Evolutionary conservation across 1,140 invertebrate species (phyloP).

Genomic region (Phenacoccus solenopsis): DNA sequence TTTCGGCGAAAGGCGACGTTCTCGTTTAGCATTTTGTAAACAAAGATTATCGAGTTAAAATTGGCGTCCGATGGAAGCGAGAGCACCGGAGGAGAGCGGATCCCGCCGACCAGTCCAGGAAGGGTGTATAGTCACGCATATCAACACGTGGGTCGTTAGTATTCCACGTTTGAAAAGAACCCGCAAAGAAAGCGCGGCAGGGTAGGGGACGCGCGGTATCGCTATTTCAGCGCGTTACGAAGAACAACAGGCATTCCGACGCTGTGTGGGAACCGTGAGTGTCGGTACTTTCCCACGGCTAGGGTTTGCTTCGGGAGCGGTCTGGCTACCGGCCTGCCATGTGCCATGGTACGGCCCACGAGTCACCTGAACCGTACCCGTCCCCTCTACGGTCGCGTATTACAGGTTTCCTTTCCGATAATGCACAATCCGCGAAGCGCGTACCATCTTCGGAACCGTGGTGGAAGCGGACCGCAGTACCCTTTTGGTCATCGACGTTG

Average conservation of each 20-base stretch:
- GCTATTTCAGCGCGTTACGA: not conserved
- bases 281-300: slow-evolving; percentile 13
- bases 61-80: too few relatives aligned
- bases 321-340: slow-evolving; percentile 16
- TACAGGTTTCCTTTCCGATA: too few relatives aligned
- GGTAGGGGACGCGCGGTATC: not conserved
- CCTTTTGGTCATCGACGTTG: not conserved
- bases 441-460: not conserved
- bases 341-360: slow-evolving; percentile 11
- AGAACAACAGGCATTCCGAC: slow-evolving; percentile 13
- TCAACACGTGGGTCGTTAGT: slow-evolving; percentile 16
- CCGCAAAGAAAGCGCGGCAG: not conserved
- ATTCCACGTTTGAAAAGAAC: slow-evolving; percentile 1
- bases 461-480: too few relatives aligned
- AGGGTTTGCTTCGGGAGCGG: slow-evolving; percentile 8
- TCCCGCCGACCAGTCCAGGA: too few relatives aligned
- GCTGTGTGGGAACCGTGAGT: slow-evolving; percentile 13
- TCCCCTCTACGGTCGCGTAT: not conserved
- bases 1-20: too few relatives aligned
- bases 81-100: too few relatives aligned
- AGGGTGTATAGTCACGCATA: slow-evolving; percentile 12
- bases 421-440: not conserved
- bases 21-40: too few relatives aligned
- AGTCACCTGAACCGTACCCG: not conserved
- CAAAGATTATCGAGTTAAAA: too few relatives aligned